Evolutionary conservation across 2,888 invertebrate species (phyloP).

Genomic region (Drosophila melanosoma): DNA sequence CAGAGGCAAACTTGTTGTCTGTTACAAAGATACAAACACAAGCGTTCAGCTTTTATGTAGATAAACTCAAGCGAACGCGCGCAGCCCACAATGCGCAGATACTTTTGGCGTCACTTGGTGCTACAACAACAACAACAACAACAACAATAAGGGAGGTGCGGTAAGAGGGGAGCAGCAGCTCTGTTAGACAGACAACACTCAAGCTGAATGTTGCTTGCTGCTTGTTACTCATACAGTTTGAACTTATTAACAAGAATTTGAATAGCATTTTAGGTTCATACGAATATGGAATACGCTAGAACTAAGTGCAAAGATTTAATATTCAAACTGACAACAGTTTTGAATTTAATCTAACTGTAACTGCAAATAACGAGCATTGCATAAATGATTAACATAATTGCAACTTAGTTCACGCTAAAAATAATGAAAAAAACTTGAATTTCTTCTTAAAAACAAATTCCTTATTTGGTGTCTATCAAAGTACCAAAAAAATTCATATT

Average conservation of each 20-base stretch:
- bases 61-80: conserved; percentile 48
- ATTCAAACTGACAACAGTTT: not conserved
- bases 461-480: not conserved
- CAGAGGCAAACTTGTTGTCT: conserved; percentile 52
- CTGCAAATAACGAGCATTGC: not conserved
- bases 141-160: not conserved
- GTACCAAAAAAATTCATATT: not conserved
- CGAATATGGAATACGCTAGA: conserved; percentile 11
- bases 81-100: conserved; percentile 57
- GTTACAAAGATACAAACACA: conserved; percentile 45
- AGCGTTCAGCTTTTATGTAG: conserved; percentile 39
- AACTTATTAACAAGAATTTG: conserved; percentile 60
- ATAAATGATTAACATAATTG: not conserved
- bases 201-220: conserved; percentile 13
- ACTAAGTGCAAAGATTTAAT: not conserved
- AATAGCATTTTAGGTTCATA: not conserved
- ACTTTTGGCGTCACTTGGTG: conserved; percentile 45
- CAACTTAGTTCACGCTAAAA: not conserved
- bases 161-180: not conserved
- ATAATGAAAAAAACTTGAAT: not conserved
- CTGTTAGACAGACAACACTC: conserved; percentile 39
- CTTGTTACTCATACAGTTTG: conserved; percentile 46
- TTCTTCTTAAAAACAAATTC: not conserved
- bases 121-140: conserved; percentile 7
- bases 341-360: not conserved